Base-by-base conservation (phyloP, 2,888 invertebrate species). In the Melieria picta region DNA sequence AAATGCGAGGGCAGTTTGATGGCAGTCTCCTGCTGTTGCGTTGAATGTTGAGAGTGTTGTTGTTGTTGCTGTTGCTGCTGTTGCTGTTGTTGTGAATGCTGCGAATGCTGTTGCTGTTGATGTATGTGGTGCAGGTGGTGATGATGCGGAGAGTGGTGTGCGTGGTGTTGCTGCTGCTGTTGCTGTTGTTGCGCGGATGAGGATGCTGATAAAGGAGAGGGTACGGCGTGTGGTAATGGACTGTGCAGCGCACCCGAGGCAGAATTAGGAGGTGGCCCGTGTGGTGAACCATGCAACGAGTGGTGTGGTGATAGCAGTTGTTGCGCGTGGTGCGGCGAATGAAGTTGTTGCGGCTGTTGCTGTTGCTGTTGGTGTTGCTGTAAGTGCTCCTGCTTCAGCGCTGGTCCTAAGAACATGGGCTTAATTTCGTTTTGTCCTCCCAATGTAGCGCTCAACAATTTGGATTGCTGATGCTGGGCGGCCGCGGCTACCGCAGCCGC, bases 1-100 rank as follows among this genome's bases (percentile, higher is more conserved):
- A 95, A 90, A 88, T 94, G 93, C 80, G 93, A 91, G 86, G 92
- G 92, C 79, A 87, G 74, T 78, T 83, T 82, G 62, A 83, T 82
- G 75, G 75, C 79, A 75, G 76, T 76, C 84, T 88, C 82, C 85
- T 87, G 84, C 83, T 86, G 72, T 57, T 76, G 80, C 82, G 86
- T 73, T 73, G 79, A 77, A 43, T 76, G 76, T 5, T 78, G 78
- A 16, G 74, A 77, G 7, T 79, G 79, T 5, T 79, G 80, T 4
- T 79, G 76, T 5, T 77, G 81, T 6, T 81, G 81, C 4, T 82
- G 79, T 48, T 80, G 79, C 57, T 82, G 82, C 42, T 80, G 75
- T 1, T 80, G 81, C 1, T 81, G 77, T 3, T 79, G 80, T 5
- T 79, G 79, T 13, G 83, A 84, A 30, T 83, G 83, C 58, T 85